Evolutionary conservation across 2,113 vertebrate genomes (phyloP).

Genomic region (Lontra canadensis): DNA sequence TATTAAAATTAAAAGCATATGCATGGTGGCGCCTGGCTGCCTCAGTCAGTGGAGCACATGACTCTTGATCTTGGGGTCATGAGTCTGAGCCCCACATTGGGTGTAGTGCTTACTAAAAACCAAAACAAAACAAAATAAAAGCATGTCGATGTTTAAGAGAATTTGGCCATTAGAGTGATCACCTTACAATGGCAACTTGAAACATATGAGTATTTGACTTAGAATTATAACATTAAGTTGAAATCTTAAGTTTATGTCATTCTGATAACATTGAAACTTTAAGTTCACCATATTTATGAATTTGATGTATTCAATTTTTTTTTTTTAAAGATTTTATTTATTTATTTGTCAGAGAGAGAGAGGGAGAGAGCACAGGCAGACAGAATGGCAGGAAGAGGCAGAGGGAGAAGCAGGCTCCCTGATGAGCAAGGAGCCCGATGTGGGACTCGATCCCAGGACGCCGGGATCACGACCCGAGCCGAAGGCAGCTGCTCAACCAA

Average conservation of each 20-base stretch:
- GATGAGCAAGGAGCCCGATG: no score
- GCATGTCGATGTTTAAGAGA: background rate
- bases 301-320: conserved; percentile 20
- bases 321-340: no score
- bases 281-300: background rate
- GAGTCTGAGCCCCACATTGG: background rate
- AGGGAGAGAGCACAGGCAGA: no score
- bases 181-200: background rate
- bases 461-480: no score
- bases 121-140: background rate
- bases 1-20: background rate
- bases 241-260: background rate
- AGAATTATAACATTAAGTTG: background rate
- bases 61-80: background rate
- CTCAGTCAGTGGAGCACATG: background rate
- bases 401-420: no score
- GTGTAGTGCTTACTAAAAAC: background rate
- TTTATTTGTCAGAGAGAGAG: no score
- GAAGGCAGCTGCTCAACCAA: no score
- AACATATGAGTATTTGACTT: background rate
- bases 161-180: background rate
- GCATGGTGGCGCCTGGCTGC: background rate
- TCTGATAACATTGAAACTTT: background rate
- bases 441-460: no score
- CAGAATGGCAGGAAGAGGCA: no score